Evolutionary conservation across 2,888 invertebrate genomes (phyloP).

Genomic region (Xestia xanthographa): DNA sequence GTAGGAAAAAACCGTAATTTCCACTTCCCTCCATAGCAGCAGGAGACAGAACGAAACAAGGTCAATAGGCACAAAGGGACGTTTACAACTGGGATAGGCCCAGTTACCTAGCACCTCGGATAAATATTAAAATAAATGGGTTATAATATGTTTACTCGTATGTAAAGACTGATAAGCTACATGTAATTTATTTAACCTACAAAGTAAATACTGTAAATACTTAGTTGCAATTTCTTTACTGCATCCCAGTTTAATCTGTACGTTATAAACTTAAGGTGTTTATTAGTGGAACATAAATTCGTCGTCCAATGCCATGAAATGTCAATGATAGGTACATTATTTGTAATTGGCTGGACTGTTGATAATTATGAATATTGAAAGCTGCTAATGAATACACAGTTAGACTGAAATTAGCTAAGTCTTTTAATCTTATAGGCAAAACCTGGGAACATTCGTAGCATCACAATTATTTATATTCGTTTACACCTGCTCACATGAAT

Average conservation of each 20-base stretch:
- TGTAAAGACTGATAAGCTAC: neutral
- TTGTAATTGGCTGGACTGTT: constrained; percentile 16
- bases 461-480: neutral
- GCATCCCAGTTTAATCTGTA: constrained; percentile 17
- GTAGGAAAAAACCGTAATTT: too few species aligned
- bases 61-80: too few species aligned
- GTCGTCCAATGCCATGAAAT: constrained; percentile 33
- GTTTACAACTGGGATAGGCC: too few species aligned
- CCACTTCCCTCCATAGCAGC: too few species aligned
- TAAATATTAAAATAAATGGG: too few species aligned
- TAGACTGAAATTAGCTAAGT: neutral
- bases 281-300: constrained; percentile 24
- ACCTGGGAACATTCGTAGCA: neutral
- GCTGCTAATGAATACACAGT: constrained; percentile 7
- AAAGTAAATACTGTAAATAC: constrained; percentile 11
- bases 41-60: too few species aligned
- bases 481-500: neutral
- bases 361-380: constrained; percentile 3
- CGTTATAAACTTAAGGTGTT: constrained; percentile 26
- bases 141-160: too few species aligned
- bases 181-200: neutral
- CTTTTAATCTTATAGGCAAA: neutral
- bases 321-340: constrained; percentile 52
- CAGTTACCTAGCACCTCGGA: too few species aligned
- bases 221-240: constrained; percentile 1